Evolutionary conservation across 2,797 vertebrate genomes (phyloP), one percentile per base, ranked within the genome.

Genomic region (Sebastes nivosus): DNA sequence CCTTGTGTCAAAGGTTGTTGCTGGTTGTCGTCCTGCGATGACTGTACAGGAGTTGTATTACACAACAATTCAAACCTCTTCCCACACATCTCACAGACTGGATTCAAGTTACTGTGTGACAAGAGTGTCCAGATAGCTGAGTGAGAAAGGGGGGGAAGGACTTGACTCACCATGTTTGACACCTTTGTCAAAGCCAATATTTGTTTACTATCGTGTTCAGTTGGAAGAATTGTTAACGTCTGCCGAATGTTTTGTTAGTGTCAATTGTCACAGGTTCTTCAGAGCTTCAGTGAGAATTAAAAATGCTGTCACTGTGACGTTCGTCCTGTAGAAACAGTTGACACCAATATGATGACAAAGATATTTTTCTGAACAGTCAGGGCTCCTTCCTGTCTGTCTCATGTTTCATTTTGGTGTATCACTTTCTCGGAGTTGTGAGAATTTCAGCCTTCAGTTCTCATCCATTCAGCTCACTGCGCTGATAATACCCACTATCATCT

Each of bases 41-140:
- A 52, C n/a, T 25, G 4, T 52, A 60, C 38, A 46, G 4, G n/a
- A 63, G 25, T 18, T 67, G 7, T 32, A 11, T 52, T 67, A 18
- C 42, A n/a, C 57, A 57, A 42, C 46, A 61, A 24, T 27, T 55
- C 11, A 24, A 59, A 29, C 9, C 8, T 72, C 46, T 90, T 91
- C 88, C 66, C 89, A 89, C 83, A 64, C 68, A 22, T 87, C 79
- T 88, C 79, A 60, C 30, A 77, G 59, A 59, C 64, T 42, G 54
- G 79, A 75, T 38, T 87, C n/a, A n/a, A 38, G 29, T 86, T 75
- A 79, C 79, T 42, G 32, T 64, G 11, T 71, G 68, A 81, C 27
- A 36, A 64, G 36, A 74, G 10, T 42, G 22, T 84, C 27, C 64
- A 36, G 29, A 24, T 75, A 29, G 57, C 36, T 24, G 38, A 75